A percentile compares a stretch with the other conserved stretches of the same genome.
Conservation (phyloP, 1,140 invertebrate species). For the Orchestia grillus region DNA sequence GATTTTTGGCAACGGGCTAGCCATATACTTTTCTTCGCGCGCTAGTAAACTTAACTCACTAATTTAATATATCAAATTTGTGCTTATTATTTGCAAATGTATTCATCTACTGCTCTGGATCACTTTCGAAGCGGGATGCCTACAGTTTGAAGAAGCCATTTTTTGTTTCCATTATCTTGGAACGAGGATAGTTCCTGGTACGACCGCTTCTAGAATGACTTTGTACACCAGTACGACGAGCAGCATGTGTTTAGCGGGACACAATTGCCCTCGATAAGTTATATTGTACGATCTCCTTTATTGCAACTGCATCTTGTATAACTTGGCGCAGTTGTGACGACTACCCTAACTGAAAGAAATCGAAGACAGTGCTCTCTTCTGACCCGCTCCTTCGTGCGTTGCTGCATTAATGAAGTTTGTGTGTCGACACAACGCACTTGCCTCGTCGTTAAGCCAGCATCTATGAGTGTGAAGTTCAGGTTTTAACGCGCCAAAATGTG, state of each 20-base stretch:
- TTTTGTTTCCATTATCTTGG: not conserved
- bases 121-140: not conserved
- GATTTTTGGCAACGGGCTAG: not conserved
- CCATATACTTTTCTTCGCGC: not conserved
- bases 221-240: not conserved
- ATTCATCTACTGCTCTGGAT: not conserved
- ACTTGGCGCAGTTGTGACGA: not conserved
- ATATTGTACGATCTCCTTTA: not conserved
- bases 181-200: not conserved
- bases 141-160: not conserved
- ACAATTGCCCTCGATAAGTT: not conserved
- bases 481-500: too few relatives aligned
- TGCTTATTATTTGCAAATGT: not conserved
- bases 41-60: not conserved
- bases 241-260: not conserved
- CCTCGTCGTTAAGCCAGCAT: too few relatives aligned
- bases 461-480: too few relatives aligned
- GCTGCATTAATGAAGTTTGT: not conserved
- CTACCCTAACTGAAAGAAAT: not conserved
- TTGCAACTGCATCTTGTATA: not conserved
- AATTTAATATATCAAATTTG: not conserved
- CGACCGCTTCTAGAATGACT: not conserved
- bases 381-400: not conserved
- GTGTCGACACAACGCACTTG: not conserved
- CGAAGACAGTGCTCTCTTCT: not conserved